Conservation (phyloP, 2,797 vertebrate species). For the Malacoctenus gilli region DNA sequence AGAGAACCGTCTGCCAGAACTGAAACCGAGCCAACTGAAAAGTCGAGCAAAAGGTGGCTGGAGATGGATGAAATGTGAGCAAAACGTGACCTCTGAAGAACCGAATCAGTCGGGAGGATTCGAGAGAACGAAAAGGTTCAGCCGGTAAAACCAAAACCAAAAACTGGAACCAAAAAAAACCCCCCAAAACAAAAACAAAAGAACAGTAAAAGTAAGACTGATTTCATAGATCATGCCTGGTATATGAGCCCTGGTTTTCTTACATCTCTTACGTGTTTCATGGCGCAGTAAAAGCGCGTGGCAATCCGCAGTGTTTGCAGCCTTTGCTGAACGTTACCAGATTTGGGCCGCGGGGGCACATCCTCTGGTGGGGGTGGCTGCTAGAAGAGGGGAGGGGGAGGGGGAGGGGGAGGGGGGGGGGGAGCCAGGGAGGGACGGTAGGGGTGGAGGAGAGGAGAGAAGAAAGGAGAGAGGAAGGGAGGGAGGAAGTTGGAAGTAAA, state of each 20-base stretch:
- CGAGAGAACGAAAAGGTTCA: constrained; percentile 47
- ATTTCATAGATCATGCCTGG: constrained; percentile 81
- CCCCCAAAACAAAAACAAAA: not conserved
- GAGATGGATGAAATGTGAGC: constrained; percentile 55
- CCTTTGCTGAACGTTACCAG: constrained; percentile 84
- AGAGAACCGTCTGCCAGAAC: constrained; percentile 25
- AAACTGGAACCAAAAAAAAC: constrained; percentile 5
- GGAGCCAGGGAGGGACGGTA: constrained; percentile 64
- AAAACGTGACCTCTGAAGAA: constrained; percentile 50
- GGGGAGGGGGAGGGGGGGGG: constrained; percentile 66
- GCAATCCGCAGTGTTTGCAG: constrained; percentile 84
- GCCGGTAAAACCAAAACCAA: constrained; percentile 41
- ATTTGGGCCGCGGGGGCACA: constrained; percentile 80
- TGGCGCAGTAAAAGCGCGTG: constrained; percentile 84
- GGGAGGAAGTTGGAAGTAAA: constrained; percentile 83
- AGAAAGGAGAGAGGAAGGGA: constrained; percentile 73
- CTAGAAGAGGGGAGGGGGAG: constrained; percentile 73
- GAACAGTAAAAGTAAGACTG: constrained; percentile 49
- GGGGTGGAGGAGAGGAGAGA: constrained; percentile 74
- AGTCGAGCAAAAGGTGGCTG: constrained; percentile 44
- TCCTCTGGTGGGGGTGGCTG: constrained; percentile 80
- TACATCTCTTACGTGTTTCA: constrained; percentile 86
- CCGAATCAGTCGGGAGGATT: constrained; percentile 42
- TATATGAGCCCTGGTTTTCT: constrained; percentile 81
- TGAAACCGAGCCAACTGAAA: constrained; percentile 43